Base-by-base conservation (phyloP, 2,113 vertebrate genomes). In the Alligator mississippiensis region DNA sequence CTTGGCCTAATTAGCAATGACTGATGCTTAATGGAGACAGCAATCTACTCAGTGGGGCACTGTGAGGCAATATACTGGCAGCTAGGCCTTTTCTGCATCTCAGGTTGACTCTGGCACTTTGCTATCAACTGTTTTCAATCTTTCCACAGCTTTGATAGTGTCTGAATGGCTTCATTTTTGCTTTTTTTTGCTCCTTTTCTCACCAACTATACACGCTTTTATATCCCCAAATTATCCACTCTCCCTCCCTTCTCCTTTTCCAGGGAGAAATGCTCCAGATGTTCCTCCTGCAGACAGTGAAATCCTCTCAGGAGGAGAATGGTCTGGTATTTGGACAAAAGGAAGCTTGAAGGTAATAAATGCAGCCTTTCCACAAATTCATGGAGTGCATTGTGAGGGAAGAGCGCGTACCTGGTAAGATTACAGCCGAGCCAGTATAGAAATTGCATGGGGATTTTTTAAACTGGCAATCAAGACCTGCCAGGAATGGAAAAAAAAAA, bases 181-280 rank as follows among this genome's bases (percentile, higher is more conserved):
- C 11, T 2, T 87, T 14, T 3, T 81, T 72, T 77, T 79, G 5
- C 16, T n/a, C 6, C 6, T 27, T 5, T 12, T 87, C 34, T 13
- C 62, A 84, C 64, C 60, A 79, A 55, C 28, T 28, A 22, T 28
- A 28, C 5, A 6, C 80, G 28, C 57, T 25, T 22, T 1, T 6
- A 61, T 0, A 0, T 7, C 62, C 55, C 47, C 28, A 30, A 0
- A 2, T 0, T 0, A n/a, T 62, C 70, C 58, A 25, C 16, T 68
- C 27, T 27, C 14, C 58, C 22, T 30, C 61, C 28, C 61, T 74
- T 18, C n/a, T 81, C 68, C 92, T 58, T 47, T 47, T 47, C 81
- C 86, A 57, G 90, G 77, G 88, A 57, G 30, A 72, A 72, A 47
- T 47, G 47, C 47, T 47, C 24, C 34, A 38, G 68, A 72, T 47